Evolutionary conservation across 1,140 invertebrate species (phyloP).

Genomic region (Solen grandis): DNA sequence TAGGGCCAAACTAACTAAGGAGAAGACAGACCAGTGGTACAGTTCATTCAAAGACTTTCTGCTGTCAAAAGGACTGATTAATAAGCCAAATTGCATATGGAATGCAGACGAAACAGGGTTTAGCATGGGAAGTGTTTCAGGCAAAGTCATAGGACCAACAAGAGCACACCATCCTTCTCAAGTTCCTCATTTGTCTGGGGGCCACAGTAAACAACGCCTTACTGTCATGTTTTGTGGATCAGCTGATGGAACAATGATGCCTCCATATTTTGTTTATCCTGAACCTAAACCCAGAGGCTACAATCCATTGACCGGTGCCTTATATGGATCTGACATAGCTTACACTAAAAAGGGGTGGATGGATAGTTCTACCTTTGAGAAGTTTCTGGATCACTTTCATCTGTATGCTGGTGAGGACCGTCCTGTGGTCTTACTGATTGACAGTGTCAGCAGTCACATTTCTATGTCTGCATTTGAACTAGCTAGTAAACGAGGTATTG

Average conservation of each 20-base stretch:
- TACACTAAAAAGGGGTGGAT: slow-evolving; percentile 60
- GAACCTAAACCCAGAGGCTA: neutral
- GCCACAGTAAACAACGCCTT: slow-evolving; percentile 9
- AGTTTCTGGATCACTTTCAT: slow-evolving; percentile 57
- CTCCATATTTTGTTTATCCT: slow-evolving; percentile 39
- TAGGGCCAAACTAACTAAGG: slow-evolving; percentile 6
- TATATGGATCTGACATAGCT: neutral
- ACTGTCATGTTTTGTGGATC: slow-evolving; percentile 27
- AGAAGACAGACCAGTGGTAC: slow-evolving; percentile 24
- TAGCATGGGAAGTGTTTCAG: slow-evolving; percentile 21
- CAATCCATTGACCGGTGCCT: slow-evolving; percentile 14
- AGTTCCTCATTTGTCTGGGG: slow-evolving; percentile 16
- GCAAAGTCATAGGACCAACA: slow-evolving; percentile 21
- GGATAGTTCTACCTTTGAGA: slow-evolving; percentile 33
- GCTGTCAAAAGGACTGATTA: slow-evolving; percentile 14
- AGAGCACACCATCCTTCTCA: neutral
- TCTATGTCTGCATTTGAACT: slow-evolving; percentile 18
- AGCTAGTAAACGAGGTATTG: slow-evolving; percentile 18
- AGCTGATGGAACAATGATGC: slow-evolving; percentile 31
- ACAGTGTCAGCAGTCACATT: slow-evolving; percentile 50
- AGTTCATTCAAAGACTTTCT: slow-evolving; percentile 19
- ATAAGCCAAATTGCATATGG: slow-evolving; percentile 28
- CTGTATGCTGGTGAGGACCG: slow-evolving; percentile 41
- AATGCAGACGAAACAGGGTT: slow-evolving; percentile 47
- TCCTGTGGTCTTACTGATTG: slow-evolving; percentile 52